Percentiles rank a stretch among this genome's conserved stretches.
Conservation (phyloP, 2,113 vertebrate species). For the Microcebus tavaratra region DNA sequence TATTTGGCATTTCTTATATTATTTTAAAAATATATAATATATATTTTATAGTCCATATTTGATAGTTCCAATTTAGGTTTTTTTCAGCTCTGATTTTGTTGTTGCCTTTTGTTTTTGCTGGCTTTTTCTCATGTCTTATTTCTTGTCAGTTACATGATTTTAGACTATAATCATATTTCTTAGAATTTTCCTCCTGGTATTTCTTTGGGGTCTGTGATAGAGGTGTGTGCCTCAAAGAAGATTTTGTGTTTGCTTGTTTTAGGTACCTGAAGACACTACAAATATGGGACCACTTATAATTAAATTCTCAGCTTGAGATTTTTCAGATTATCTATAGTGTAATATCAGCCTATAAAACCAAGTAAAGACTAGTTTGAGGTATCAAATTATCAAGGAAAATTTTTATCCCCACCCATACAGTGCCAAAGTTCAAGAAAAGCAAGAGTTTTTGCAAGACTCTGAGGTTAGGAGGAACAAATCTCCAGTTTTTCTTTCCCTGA, state of each 20-base stretch:
- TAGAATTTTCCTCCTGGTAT: not conserved
- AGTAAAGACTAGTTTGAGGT: not conserved
- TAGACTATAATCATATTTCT: not conserved
- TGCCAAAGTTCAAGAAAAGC: not conserved
- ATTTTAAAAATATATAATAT: not conserved
- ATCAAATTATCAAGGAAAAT: not conserved
- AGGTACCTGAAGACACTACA: not conserved
- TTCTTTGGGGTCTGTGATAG: not conserved
- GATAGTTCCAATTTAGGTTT: not conserved
- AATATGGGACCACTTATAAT: not conserved
- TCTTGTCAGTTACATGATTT: slow-evolving; percentile 23
- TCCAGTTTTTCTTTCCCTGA: not conserved
- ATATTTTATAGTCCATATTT: not conserved
- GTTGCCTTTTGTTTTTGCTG: not conserved
- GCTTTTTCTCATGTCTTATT: not conserved
- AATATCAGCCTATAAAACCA: not conserved
- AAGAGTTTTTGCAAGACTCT: not conserved
- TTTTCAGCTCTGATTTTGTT: not conserved
- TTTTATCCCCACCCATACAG: not conserved
- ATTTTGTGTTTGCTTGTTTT: not conserved
- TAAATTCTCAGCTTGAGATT: not conserved
- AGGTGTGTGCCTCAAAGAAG: not conserved
- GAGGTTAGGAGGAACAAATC: fast-evolving
- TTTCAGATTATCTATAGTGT: not conserved
- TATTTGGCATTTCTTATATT: not conserved